Percentiles rank a stretch among this genome's conserved stretches.
phyloP scores from a whole-genome alignment of 2,888 invertebrate species.

The Eupeodes luniger region DNA sequence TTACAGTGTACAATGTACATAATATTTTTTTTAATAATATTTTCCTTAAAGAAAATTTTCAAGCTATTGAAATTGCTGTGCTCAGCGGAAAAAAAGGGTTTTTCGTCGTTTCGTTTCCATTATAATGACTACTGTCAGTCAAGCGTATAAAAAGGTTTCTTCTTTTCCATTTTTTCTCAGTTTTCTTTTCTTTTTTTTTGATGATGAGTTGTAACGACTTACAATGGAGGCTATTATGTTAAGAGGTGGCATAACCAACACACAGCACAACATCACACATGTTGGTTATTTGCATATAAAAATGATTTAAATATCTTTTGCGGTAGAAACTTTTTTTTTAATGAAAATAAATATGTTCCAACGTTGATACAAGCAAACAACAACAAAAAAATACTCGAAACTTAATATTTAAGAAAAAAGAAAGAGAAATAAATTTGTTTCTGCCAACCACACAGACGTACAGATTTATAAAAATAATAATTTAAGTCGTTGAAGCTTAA shows the following conservation, averaged over 20 bases:
- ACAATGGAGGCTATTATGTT: slow-evolving; percentile 13
- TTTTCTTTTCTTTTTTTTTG: neutral
- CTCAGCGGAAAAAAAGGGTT: slow-evolving; percentile 15
- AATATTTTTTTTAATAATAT: slow-evolving; percentile 19
- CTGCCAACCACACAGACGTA: no score
- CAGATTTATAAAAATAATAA: no score
- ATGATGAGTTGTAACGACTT: slow-evolving; percentile 6
- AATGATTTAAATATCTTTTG: slow-evolving; percentile 6
- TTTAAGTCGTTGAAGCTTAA: no score
- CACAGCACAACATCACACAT: neutral
- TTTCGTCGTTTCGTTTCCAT: neutral
- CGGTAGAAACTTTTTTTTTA: neutral
- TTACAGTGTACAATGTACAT: no score
- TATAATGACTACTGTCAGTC: slow-evolving; percentile 57
- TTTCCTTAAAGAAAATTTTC: slow-evolving; percentile 53
- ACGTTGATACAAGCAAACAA: no score
- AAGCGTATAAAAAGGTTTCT: slow-evolving; percentile 33
- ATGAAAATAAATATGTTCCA: neutral
- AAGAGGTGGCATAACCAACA: neutral
- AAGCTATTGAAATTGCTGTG: slow-evolving; percentile 49
- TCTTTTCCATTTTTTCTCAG: neutral
- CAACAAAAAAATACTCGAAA: no score
- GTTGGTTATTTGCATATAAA: slow-evolving; percentile 7
- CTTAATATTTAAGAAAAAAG: no score
- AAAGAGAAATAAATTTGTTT: no score